Evolutionary conservation across 2,797 vertebrate species (phyloP), one percentile per base, ranked within the genome.

Genomic region (Triplophysa bombifrons): DNA sequence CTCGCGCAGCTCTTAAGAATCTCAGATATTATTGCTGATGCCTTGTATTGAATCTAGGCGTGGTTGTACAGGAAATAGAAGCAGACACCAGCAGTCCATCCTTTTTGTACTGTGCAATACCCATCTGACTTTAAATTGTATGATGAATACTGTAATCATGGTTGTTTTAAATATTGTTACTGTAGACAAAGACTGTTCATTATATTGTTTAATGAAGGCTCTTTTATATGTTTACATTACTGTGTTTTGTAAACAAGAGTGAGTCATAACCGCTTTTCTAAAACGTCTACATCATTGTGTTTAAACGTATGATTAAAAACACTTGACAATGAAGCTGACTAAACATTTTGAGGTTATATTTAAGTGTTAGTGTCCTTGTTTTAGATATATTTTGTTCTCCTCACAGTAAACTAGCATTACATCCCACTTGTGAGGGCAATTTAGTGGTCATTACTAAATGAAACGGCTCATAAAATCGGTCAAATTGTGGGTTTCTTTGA

Each of bases 271-370:
- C 16, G 25, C 61, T 55, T 66, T 44, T 56, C 20, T 50, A 20
- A 20, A 68, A 68, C 53, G 2, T 68, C 44, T 56, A 10, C 20
- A 2, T 25, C 19, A 55, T 27, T 41, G 27, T 56, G n/a, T 64
- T 11, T 53, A 9, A 55, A 65, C 46, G 50, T 55, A 44, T 67
- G 27, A 50, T 34, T 64, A 19, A 38, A 64, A 22, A n/a, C 34
- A 25, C 25, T 44, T 76, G 34, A 1, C 1, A 56, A 51, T 16
- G 64, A 51, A 46, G 22, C 34, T 25, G 20, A 66, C 20, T n/a
- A 55, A 66, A 58, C 64, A 58, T 66, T 75, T 65, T 53, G 48
- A 75, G 4, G 48, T 65, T 44, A 25, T 53, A 58, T 58, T 1
- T 58, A 2, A 7, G 34, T 38, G 34, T 38, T 5, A 2, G 46